phyloP scores from a whole-genome alignment of 2,797 vertebrate species.

The Psittacula echo region DNA sequence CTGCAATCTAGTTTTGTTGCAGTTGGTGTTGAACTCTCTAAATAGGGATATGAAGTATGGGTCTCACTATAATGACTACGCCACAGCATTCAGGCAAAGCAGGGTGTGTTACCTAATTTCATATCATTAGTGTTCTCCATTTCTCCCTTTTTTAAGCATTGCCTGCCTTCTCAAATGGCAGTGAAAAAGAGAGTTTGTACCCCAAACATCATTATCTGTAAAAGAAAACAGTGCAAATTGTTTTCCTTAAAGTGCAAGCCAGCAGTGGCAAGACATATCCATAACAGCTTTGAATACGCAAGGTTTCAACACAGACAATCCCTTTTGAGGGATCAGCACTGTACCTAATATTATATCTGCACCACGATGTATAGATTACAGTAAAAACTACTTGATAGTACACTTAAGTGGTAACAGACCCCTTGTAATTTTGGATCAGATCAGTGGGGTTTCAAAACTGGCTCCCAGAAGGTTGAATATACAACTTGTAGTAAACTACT shows the following conservation, averaged over 20 bases:
- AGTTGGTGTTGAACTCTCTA: background rate
- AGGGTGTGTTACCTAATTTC: background rate
- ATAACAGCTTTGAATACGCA: background rate
- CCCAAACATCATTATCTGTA: background rate
- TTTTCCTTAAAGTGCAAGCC: background rate
- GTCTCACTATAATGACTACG: background rate
- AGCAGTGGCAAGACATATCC: background rate
- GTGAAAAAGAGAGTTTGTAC: background rate
- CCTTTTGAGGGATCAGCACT: background rate
- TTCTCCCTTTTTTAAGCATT: background rate
- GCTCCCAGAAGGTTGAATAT: background rate
- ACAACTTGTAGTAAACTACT: background rate
- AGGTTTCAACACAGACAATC: background rate
- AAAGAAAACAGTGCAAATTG: rapidly evolving
- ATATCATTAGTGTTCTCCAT: background rate
- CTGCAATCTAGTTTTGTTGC: conserved; percentile 1
- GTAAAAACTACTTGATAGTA: background rate
- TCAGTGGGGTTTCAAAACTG: background rate
- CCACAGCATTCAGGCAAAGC: background rate
- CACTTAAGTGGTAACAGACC: rapidly evolving
- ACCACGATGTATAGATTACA: background rate
- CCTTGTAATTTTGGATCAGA: background rate
- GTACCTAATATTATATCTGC: background rate
- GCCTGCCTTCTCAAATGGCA: background rate
- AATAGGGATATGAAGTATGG: background rate